Conservation (phyloP, 2,888 invertebrate species). For the Pachycephus smyrnensis region DNA sequence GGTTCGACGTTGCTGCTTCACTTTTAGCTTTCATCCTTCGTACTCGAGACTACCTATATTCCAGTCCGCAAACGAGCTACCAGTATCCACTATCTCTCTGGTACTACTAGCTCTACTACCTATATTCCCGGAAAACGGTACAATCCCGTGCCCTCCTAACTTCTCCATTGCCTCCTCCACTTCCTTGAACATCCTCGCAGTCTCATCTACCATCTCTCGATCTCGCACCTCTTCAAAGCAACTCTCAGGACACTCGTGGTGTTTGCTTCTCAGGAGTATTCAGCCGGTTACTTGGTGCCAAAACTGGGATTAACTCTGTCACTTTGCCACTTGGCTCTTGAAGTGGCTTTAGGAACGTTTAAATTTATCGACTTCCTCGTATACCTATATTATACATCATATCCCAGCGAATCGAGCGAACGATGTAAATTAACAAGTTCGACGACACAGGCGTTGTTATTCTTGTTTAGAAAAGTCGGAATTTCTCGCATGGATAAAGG, state of each 20-base stretch:
- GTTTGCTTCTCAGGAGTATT: not conserved
- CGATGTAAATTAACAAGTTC: not conserved
- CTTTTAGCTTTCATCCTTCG: constrained; percentile 22
- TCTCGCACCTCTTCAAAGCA: not conserved
- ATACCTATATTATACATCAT: not conserved
- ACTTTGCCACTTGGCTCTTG: not conserved
- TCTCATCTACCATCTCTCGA: not conserved
- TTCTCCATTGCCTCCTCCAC: not conserved
- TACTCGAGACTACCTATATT: constrained; percentile 4
- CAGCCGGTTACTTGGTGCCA: not conserved
- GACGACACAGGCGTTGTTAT: not conserved
- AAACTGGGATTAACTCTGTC: not conserved
- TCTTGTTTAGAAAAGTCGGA: not conserved
- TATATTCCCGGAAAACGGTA: constrained; percentile 3
- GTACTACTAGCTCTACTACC: not conserved
- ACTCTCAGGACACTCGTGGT: not conserved
- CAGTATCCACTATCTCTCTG: constrained; percentile 14
- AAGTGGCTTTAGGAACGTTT: not conserved
- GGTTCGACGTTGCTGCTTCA: constrained; percentile 24
- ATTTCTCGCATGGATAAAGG: not conserved
- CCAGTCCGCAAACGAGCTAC: constrained; percentile 6
- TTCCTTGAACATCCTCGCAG: constrained; percentile 1
- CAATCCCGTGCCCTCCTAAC: not conserved
- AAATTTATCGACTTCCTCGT: not conserved
- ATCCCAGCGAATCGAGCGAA: not conserved